Evolutionary conservation across 2,888 invertebrate genomes (phyloP).

Genomic region (Drosophila histrio): DNA sequence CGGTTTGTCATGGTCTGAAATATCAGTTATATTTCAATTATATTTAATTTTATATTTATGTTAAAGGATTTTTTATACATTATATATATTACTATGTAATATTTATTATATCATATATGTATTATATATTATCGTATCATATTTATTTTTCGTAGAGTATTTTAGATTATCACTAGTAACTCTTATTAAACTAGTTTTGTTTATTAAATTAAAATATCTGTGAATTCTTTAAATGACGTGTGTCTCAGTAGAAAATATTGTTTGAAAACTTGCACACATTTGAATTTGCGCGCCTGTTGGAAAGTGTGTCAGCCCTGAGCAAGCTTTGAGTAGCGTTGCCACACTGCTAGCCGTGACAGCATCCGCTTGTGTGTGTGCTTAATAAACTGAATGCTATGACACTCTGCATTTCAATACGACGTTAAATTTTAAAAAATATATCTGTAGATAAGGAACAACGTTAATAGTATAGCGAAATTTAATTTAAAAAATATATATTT

Average conservation of each 20-base stretch:
- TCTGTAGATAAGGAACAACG: neutral
- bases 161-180: too few relatives aligned
- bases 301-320: neutral
- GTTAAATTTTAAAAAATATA: neutral
- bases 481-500: too few relatives aligned
- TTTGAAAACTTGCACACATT: neutral
- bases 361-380: neutral
- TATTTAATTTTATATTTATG: neutral
- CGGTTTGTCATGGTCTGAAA: neutral
- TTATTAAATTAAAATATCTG: neutral
- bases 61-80: too few relatives aligned
- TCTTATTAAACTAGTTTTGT: too few relatives aligned
- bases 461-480: neutral
- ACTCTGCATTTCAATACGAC: neutral
- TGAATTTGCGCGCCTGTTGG: neutral
- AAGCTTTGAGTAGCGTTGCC: neutral
- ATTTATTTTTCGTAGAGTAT: too few relatives aligned
- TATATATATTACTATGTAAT: too few relatives aligned
- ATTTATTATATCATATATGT: too few relatives aligned
- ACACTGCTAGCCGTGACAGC: constrained; percentile 10
- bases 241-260: neutral
- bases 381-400: neutral
- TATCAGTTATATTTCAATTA: neutral
- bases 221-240: neutral
- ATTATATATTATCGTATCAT: too few relatives aligned